These are phyloP conservation scores for Perca schrenkii DNA, from an alignment of 2,113 vertebrate species.

Conservation along the genomic window DNA sequence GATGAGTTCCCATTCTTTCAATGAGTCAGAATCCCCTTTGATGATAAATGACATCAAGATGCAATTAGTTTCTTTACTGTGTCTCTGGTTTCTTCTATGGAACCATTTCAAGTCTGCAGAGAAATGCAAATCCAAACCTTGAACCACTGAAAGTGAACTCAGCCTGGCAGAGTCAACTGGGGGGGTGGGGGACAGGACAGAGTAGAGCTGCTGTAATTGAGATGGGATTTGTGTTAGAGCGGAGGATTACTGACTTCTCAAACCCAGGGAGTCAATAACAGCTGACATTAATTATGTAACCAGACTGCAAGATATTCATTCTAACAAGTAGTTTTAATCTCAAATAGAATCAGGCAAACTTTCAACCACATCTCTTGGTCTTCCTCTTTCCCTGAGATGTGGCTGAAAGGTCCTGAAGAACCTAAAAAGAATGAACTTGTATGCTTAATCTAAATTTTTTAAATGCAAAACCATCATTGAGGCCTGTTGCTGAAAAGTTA, in stretches of 20 bases:
- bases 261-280: slow-evolving; percentile 34
- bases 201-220: slow-evolving; percentile 39
- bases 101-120: slow-evolving; percentile 3
- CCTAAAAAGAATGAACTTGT: too few relatives aligned
- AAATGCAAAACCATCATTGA: neutral
- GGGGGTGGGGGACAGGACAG: neutral
- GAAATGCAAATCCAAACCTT: neutral
- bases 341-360: neutral
- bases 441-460: neutral
- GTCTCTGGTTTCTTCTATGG: slow-evolving; percentile 39
- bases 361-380: neutral
- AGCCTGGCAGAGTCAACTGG: neutral
- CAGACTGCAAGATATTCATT: neutral
- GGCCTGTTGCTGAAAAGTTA: neutral
- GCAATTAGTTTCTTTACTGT: slow-evolving; percentile 19
- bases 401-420: neutral
- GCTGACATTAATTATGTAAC: slow-evolving; percentile 52
- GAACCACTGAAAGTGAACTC: neutral
- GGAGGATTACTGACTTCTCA: slow-evolving; percentile 51
- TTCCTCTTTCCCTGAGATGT: neutral
- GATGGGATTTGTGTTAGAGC: slow-evolving; percentile 47
- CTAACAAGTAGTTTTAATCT: neutral
- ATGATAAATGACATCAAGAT: slow-evolving; percentile 25
- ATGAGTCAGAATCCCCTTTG: slow-evolving; percentile 14
- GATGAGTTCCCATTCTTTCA: slow-evolving; percentile 40